Base-by-base conservation (phyloP, 2,113 vertebrate genomes). In the Promerops cafer region DNA sequence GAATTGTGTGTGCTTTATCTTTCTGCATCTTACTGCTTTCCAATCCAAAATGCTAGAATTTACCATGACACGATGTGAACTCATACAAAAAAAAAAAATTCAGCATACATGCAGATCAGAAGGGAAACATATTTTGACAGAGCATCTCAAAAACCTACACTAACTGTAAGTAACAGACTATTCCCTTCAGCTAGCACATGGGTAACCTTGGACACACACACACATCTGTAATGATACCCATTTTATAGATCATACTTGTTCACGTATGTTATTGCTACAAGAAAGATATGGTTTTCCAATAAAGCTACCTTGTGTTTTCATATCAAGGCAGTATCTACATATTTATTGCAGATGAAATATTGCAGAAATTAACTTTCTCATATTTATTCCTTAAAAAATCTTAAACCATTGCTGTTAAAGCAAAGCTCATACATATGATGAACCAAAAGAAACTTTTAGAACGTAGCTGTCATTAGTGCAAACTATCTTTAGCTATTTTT, bases 211-310 rank as follows among this genome's bases (percentile, higher is more conserved):
- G 70, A 37, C 35, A 57, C 44, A 53, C n/a, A 49, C 16, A 30
- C 0, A 2, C 64, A 33, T 81, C 60, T 86, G 33, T 26, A 28
- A 71, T 59, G 66, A 81, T 85, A 56, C 45, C 63, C 83, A 37
- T 19, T 90, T 89, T 71, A 30, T 64, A 66, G 53, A 45, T 61
- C 13, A 6, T 79, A 71, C 76, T 89, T 94, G 76, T 84, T 92
- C 80, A 90, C 72, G 49, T 71, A 52, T 10, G 10, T 63, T 71
- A 52, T 84, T 87, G 31, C 52, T 54, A 23, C 13, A 60, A 83
- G 85, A 92, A 93, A 81, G 54, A 63, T 18, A 12, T 42, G 35
- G 69, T 83, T 94, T 96, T 97, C 87, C 89, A 59, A 68, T 94
- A 80, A 92, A 70, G 44, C 75, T n/a, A 86, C 53, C 52, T 19